These are phyloP conservation scores for Taenaris catops DNA, from an alignment of 2,888 invertebrate species.

Conservation along the genomic window DNA sequence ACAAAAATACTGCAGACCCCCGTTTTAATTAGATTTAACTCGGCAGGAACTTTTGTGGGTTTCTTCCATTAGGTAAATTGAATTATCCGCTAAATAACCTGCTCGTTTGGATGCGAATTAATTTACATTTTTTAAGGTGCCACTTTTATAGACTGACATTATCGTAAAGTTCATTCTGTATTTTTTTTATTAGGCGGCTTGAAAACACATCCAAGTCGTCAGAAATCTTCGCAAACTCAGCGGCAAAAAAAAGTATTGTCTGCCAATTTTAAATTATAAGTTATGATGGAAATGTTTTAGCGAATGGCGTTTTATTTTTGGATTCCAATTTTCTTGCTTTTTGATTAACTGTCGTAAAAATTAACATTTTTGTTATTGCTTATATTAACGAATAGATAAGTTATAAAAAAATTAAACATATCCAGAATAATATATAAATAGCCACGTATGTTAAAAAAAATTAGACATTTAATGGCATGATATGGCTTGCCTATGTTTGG, in stretches of 20 bases:
- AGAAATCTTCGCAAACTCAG: constrained; percentile 15
- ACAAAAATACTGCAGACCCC: constrained; percentile 8
- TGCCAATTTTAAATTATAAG: constrained; percentile 17
- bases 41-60: constrained; percentile 25
- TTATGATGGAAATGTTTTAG: constrained; percentile 16
- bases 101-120: constrained; percentile 14
- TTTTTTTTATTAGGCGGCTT: constrained; percentile 10
- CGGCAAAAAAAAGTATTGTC: constrained; percentile 15
- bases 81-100: constrained; percentile 38
- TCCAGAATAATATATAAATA: too few relatives aligned
- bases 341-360: constrained; percentile 1
- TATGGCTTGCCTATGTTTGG: too few relatives aligned
- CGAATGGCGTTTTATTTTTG: constrained; percentile 13
- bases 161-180: constrained; percentile 5
- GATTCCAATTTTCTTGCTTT: constrained; percentile 5
- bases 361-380: background rate
- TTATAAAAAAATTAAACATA: too few relatives aligned
- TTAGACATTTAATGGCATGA: too few relatives aligned
- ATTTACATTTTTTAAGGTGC: constrained; percentile 11
- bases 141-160: constrained; percentile 6
- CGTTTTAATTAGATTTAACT: constrained; percentile 19
- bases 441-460: too few relatives aligned
- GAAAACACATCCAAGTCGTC: constrained; percentile 8
- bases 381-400: too few relatives aligned
- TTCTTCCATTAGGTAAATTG: constrained; percentile 54